Evolutionary conservation across 2,113 vertebrate species (phyloP), one percentile per base, ranked within the genome.

Genomic region (Melozone crissalis): DNA sequence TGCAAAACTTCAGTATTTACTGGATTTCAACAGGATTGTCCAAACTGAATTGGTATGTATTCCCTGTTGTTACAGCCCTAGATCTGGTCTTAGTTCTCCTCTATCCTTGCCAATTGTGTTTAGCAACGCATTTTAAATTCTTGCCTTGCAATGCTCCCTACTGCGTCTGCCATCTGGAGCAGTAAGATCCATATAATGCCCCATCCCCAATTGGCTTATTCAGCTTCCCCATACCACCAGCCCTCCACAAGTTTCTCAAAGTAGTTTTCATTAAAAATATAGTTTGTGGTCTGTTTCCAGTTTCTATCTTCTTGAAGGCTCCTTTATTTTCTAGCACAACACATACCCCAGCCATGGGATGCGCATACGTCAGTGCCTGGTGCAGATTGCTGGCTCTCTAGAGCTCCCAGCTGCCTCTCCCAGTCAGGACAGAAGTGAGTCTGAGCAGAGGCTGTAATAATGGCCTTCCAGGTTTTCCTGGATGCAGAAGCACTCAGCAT

Each of bases 21-120:
- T 92, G 81, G 35, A 46, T 63, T 65, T 84, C 83, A 92, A 62
- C 86, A 95, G 88, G 76, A 49, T 68, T 90, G 37, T 93, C 54
- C 76, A 58, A 79, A 63, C 35, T 3, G 11, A 51, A 47, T 33
- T 72, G 83, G 41, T 86, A 28, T 4, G 17, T 78, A 13, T 57
- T 84, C 69, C n/a, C 52, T 83, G 27, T 63, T 81, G 41, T 72
- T 72, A 39, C 46, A 85, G 63, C 35, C 39, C 41, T 61, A 65
- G 27, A 44, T 92, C 37, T 92, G 39, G 44, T 74, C 31, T 84
- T 57, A 15, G 8, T 66, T 84, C 55, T 78, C 19, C 33, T 55
- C 37, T 82, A 4, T 54, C 18, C 39, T 88, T 88, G 44, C 72
- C 44, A 71, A 0, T 19, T 86, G 39, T 39, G 20, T 86, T 90